These are phyloP conservation scores for Episyrphus balteatus DNA, from an alignment of 1,140 invertebrate genomes.

Conservation along the genomic window DNA sequence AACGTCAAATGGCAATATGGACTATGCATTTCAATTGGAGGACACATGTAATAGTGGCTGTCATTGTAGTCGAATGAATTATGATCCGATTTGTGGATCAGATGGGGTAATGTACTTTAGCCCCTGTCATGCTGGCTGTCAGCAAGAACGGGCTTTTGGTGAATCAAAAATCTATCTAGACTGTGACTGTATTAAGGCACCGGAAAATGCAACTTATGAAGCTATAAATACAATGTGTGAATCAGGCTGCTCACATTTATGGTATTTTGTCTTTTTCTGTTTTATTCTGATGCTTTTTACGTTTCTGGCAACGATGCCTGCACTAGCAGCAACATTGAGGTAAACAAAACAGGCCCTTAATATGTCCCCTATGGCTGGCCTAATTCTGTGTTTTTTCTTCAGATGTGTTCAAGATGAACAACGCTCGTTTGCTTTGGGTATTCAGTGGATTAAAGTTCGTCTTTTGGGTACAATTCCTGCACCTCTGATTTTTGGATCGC, in stretches of 20 bases:
- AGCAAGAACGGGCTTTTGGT: slow-evolving; percentile 32
- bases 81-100: slow-evolving; percentile 57
- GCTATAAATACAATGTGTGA: slow-evolving; percentile 53
- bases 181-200: slow-evolving; percentile 41
- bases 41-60: slow-evolving; percentile 53
- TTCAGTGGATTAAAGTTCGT: slow-evolving; percentile 78
- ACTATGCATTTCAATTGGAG: slow-evolving; percentile 19
- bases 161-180: slow-evolving; percentile 40
- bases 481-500: slow-evolving; percentile 70
- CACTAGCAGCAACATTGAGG: slow-evolving; percentile 63
- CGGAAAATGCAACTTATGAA: slow-evolving; percentile 36
- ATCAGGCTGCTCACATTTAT: slow-evolving; percentile 50
- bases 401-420: slow-evolving; percentile 74
- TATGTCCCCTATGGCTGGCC: no score
- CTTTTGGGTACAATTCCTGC: slow-evolving; percentile 74
- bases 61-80: slow-evolving; percentile 43
- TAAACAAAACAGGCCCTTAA: slow-evolving; percentile 26
- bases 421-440: slow-evolving; percentile 71
- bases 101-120: slow-evolving; percentile 74
- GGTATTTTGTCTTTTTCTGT: slow-evolving; percentile 53
- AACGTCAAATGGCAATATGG: not conserved
- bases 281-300: slow-evolving; percentile 65
- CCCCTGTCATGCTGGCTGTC: slow-evolving; percentile 73
- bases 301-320: slow-evolving; percentile 66
- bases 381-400: not conserved